phyloP scores from a whole-genome alignment of 2,113 vertebrate species.

The Poecilia latipinna region DNA sequence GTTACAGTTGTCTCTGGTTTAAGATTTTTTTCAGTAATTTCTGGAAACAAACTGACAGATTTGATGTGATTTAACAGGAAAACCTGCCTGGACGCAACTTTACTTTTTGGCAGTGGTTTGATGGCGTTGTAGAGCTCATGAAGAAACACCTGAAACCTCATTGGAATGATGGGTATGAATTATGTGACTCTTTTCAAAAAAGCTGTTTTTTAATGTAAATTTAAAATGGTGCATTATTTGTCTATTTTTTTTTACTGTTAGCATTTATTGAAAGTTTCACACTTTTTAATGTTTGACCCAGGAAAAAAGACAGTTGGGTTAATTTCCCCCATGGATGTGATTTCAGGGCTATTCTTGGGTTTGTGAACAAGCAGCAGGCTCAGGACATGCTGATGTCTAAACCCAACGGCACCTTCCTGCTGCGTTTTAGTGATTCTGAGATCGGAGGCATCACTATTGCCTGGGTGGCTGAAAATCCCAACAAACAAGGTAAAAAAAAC shows the following conservation, averaged over 20 bases:
- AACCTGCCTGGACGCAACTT: conserved; percentile 93
- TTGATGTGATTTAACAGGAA: conserved; percentile 78
- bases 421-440: conserved; percentile 96
- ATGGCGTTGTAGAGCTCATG: conserved; percentile 95
- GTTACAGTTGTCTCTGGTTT: too few relatives aligned
- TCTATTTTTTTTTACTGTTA: too few relatives aligned
- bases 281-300: too few relatives aligned
- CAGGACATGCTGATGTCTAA: conserved; percentile 95
- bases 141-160: conserved; percentile 95
- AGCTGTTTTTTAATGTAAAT: too few relatives aligned
- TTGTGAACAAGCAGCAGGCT: conserved; percentile 96
- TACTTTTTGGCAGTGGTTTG: conserved; percentile 99
- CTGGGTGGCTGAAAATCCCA: conserved; percentile 87
- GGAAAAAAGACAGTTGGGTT: neutral
- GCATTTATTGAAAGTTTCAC: neutral
- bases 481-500: conserved; percentile 75
- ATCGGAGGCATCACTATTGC: conserved; percentile 97
- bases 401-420: conserved; percentile 93
- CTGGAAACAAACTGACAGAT: neutral
- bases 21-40: too few relatives aligned
- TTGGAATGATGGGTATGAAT: conserved; percentile 93
- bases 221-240: too few relatives aligned
- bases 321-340: neutral
- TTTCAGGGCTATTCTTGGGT: conserved; percentile 92
- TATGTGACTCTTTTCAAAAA: too few relatives aligned